Percentiles rank a stretch among this genome's conserved stretches.
Conservation (phyloP, 2,113 vertebrate species). For the Pampusana beccarii region DNA sequence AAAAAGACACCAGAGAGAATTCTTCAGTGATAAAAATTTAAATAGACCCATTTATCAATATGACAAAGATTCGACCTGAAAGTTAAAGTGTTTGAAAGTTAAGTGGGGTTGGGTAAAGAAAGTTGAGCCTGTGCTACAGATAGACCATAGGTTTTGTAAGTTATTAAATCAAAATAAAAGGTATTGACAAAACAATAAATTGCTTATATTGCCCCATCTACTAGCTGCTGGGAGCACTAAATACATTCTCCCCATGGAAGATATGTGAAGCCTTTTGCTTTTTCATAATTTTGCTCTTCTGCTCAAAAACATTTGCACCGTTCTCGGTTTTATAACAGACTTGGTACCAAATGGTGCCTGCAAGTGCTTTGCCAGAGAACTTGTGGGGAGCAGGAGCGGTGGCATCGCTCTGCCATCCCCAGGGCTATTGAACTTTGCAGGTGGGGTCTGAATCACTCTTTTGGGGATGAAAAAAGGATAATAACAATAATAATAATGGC, state of each 20-base stretch:
- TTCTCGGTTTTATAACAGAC: not conserved
- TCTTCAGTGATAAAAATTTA: constrained; percentile 65
- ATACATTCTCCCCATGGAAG: not conserved
- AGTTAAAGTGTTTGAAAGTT: constrained; percentile 62
- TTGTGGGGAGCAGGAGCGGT: not conserved
- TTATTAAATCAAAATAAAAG: constrained; percentile 67
- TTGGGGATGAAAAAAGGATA: not conserved
- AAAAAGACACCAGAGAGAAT: constrained; percentile 52
- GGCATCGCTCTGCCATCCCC: not conserved
- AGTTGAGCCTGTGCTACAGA: not conserved
- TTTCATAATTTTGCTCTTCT: not conserved
- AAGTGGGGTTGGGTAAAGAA: constrained; percentile 49
- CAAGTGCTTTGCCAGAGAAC: not conserved
- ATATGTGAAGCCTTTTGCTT: not conserved
- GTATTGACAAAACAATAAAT: constrained; percentile 66
- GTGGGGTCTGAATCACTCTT: not conserved
- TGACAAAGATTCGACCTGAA: constrained; percentile 67
- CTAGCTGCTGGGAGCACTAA: constrained; percentile 22
- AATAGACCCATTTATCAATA: constrained; percentile 70
- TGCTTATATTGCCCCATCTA: not conserved
- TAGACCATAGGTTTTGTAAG: not conserved
- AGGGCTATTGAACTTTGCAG: not conserved
- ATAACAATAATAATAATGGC: not conserved
- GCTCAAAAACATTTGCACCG: not conserved
- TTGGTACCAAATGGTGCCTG: not conserved